Percentiles rank a stretch among this genome's conserved stretches.
Evolutionary conservation across 2,888 invertebrate species (phyloP).

Genomic region (Drosophila heteroneura): DNA sequence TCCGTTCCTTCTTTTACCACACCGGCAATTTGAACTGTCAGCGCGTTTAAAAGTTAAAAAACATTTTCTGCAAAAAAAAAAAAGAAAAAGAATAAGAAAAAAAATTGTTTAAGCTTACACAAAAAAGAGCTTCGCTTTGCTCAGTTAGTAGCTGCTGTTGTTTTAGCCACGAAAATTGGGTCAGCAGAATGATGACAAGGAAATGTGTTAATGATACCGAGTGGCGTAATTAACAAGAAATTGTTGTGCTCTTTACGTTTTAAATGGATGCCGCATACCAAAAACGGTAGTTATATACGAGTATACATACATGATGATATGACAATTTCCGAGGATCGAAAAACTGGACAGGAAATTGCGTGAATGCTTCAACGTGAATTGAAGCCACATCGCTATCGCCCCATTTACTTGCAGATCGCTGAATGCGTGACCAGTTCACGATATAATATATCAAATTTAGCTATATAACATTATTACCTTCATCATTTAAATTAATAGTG

Average conservation of each 20-base stretch:
- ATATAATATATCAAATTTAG: not conserved
- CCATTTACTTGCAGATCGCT: not conserved
- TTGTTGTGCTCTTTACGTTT: constrained; percentile 37
- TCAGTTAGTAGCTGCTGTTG: constrained; percentile 45
- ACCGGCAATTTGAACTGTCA: constrained; percentile 50
- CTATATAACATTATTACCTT: not conserved
- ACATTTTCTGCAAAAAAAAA: constrained; percentile 36
- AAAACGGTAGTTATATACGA: constrained; percentile 28
- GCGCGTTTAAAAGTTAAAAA: constrained; percentile 33
- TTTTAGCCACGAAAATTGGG: constrained; percentile 63
- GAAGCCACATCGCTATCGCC: constrained; percentile 5
- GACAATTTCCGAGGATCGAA: constrained; percentile 28
- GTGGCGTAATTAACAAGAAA: constrained; percentile 69
- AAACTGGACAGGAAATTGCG: constrained; percentile 56
- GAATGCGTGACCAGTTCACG: not conserved
- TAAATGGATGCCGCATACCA: constrained; percentile 44
- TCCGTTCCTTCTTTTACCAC: not conserved
- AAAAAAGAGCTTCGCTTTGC: constrained; percentile 42
- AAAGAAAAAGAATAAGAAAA: not conserved
- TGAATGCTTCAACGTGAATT: constrained; percentile 32
- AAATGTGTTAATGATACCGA: constrained; percentile 79
- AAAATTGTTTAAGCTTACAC: constrained; percentile 41
- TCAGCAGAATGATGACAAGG: constrained; percentile 67
- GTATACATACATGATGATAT: constrained; percentile 4
- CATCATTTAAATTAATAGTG: not conserved